These are phyloP conservation scores for Conchocele bisecta DNA, from an alignment of 2,888 invertebrate species.

Conservation along the genomic window DNA sequence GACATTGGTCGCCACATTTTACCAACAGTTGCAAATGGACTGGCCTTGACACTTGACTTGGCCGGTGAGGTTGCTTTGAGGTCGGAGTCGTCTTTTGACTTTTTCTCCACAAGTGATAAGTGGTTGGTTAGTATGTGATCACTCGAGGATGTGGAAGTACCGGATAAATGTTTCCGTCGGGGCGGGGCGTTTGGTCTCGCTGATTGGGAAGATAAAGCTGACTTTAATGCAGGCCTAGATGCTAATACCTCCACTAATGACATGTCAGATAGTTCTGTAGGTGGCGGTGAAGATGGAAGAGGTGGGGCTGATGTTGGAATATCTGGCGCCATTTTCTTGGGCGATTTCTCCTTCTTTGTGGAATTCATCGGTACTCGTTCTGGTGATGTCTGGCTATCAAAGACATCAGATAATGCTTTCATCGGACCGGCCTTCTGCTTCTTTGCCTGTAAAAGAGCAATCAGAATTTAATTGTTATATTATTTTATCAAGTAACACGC, in stretches of 20 bases:
- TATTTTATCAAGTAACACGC: too few relatives aligned
- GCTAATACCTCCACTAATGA: neutral
- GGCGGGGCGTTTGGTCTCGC: slow-evolving; percentile 36
- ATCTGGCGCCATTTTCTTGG: slow-evolving; percentile 48
- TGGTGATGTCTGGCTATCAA: slow-evolving; percentile 35
- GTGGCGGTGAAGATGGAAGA: slow-evolving; percentile 17
- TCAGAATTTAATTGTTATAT: too few relatives aligned
- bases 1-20: slow-evolving; percentile 76
- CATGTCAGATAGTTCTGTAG: neutral
- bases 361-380: neutral
- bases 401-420: slow-evolving; percentile 73
- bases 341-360: slow-evolving; percentile 29
- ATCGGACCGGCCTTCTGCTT: slow-evolving; percentile 73
- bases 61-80: slow-evolving; percentile 38
- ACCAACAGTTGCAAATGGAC: slow-evolving; percentile 72
- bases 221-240: neutral
- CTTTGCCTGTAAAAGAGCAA: slow-evolving; percentile 57
- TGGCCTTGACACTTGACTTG: slow-evolving; percentile 58
- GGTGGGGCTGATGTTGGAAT: slow-evolving; percentile 11
- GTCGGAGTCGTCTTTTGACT: slow-evolving; percentile 65
- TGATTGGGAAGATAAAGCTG: slow-evolving; percentile 1
- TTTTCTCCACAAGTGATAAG: slow-evolving; percentile 4
- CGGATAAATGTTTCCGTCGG: slow-evolving; percentile 20
- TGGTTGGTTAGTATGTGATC: too few relatives aligned
- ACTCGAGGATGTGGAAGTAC: neutral